Conservation (phyloP, 2,113 vertebrate species). For the Triplophysa dalaica region DNA sequence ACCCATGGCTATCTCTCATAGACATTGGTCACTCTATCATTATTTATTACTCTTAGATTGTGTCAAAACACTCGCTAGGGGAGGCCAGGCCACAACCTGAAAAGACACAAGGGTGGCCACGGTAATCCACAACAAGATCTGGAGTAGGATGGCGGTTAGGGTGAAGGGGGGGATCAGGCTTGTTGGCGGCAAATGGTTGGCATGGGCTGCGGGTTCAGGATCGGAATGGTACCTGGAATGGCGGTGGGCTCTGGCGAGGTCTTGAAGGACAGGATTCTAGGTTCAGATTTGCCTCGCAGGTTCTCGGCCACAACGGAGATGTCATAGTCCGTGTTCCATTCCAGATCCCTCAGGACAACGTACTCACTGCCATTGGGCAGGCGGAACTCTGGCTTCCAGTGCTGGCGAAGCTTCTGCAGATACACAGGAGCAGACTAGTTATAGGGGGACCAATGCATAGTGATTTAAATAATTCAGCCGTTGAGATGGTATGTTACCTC, state of each 20-base stretch:
- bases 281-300: slow-evolving; percentile 87
- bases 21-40: slow-evolving; percentile 17
- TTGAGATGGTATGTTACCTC: slow-evolving; percentile 16
- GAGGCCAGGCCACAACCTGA: slow-evolving; percentile 44
- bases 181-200: slow-evolving; percentile 46
- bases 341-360: slow-evolving; percentile 82
- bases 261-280: slow-evolving; percentile 79
- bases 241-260: slow-evolving; percentile 86
- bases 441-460: background rate
- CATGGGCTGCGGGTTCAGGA: slow-evolving; percentile 41
- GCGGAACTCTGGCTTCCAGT: slow-evolving; percentile 92
- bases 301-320: slow-evolving; percentile 90
- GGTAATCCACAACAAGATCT: slow-evolving; percentile 44
- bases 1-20: slow-evolving; percentile 31
- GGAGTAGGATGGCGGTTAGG: slow-evolving; percentile 24
- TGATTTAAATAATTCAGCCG: slow-evolving; percentile 27
- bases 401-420: slow-evolving; percentile 79
- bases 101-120: slow-evolving; percentile 24
- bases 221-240: slow-evolving; percentile 85
- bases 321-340: slow-evolving; percentile 96
- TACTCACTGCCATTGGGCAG: slow-evolving; percentile 83
- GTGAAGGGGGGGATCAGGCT: background rate
- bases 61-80: slow-evolving; percentile 34
- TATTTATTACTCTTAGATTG: slow-evolving; percentile 37
- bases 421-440: background rate